Conservation (phyloP, 1,140 invertebrate genomes). For the Hyles euphorbiae region DNA sequence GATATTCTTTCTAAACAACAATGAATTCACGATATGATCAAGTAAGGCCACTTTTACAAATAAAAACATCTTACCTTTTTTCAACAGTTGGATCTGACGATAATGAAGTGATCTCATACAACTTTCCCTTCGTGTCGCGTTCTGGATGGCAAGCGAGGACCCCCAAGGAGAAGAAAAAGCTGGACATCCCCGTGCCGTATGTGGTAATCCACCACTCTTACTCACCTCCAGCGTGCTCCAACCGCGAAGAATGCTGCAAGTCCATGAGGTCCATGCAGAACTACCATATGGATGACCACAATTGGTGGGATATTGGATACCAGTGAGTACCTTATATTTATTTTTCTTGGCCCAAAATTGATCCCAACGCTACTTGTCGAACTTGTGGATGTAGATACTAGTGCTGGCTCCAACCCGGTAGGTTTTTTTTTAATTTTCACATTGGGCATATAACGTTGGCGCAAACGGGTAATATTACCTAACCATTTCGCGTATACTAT, state of each 20-base stretch:
- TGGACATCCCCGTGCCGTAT: constrained; percentile 80
- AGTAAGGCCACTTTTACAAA: too few species aligned
- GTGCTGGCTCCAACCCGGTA: too few species aligned
- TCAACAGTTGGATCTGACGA: constrained; percentile 13
- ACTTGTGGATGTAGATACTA: too few species aligned
- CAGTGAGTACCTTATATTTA: constrained; percentile 37
- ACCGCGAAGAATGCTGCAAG: constrained; percentile 63
- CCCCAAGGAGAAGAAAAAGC: constrained; percentile 60
- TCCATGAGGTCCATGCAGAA: constrained; percentile 78
- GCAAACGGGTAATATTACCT: too few species aligned
- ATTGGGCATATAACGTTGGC: too few species aligned
- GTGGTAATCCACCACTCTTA: constrained; percentile 88
- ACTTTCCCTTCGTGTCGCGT: constrained; percentile 74
- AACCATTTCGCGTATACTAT: too few species aligned
- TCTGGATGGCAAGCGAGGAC: constrained; percentile 79
- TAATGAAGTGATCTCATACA: constrained; percentile 47
- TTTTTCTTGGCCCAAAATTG: too few species aligned
- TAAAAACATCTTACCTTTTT: too few species aligned
- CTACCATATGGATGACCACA: constrained; percentile 75
- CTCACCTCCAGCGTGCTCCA: constrained; percentile 77
- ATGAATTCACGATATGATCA: too few species aligned
- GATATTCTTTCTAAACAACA: too few species aligned
- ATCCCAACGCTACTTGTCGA: too few species aligned
- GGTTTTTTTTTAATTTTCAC: too few species aligned
- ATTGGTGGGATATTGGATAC: constrained; percentile 85